Percentiles rank a stretch among this genome's conserved stretches.
phyloP scores from a whole-genome alignment of 2,888 invertebrate genomes.

The Melieria crassipennis region DNA sequence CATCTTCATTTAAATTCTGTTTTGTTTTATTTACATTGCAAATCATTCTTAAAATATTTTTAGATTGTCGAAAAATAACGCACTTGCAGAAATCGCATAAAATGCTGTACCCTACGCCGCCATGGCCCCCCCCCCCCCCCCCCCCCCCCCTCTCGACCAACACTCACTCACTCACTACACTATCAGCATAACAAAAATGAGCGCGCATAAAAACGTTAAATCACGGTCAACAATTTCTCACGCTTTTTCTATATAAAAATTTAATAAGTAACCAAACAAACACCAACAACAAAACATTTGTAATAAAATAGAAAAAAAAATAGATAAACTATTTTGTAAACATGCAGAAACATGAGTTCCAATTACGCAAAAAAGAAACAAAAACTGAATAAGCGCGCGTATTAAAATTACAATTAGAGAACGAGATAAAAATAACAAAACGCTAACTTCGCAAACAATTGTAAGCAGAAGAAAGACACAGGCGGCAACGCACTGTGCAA shows the following conservation, averaged over 20 bases:
- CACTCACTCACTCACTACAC: not conserved
- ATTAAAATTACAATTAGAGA: conserved; percentile 23
- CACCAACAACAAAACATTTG: conserved; percentile 5
- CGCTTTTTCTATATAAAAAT: conserved; percentile 35
- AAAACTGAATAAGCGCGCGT: not conserved
- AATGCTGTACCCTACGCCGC: no score
- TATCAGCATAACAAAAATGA: conserved; percentile 7
- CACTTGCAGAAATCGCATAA: no score
- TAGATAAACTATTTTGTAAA: conserved; percentile 42
- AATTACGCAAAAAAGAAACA: conserved; percentile 38
- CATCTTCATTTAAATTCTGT: no score
- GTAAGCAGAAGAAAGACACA: no score
- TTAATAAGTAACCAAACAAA: not conserved
- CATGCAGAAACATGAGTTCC: conserved; percentile 44
- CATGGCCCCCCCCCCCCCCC: no score
- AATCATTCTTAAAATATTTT: no score
- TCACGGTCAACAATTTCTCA: conserved; percentile 49
- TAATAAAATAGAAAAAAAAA: conserved; percentile 6
- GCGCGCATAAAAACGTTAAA: conserved; percentile 29
- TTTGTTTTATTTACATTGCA: no score
- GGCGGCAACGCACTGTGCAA: no score
- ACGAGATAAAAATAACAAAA: conserved; percentile 22
- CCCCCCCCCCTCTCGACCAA: no score
- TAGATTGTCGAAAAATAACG: no score
- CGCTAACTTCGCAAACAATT: not conserved